Conservation (phyloP, 2,888 invertebrate genomes). For the Lysandra coridon region DNA sequence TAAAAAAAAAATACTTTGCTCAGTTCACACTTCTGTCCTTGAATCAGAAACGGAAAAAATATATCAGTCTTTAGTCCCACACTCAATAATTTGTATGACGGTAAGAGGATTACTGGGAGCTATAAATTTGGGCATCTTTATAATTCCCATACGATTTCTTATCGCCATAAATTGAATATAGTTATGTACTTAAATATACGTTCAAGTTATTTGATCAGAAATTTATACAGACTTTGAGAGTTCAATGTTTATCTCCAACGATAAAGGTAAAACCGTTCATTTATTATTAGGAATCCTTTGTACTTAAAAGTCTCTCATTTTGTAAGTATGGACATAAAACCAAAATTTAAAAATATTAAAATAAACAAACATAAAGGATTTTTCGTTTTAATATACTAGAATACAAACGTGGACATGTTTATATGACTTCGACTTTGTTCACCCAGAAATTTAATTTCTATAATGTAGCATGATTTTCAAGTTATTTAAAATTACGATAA, state of each 20-base stretch:
- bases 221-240: conserved; percentile 41
- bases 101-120: conserved; percentile 68
- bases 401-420: too few species aligned
- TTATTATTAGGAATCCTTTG: too few species aligned
- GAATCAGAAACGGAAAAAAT: conserved; percentile 64
- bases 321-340: too few species aligned
- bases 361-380: too few species aligned
- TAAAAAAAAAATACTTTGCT: conserved; percentile 7
- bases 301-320: too few species aligned
- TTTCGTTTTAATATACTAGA: too few species aligned
- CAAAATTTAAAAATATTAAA: too few species aligned
- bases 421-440: too few species aligned
- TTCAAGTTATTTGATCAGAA: conserved; percentile 67
- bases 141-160: conserved; percentile 74
- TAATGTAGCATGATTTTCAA: too few species aligned
- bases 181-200: conserved; percentile 53
- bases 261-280: too few species aligned
- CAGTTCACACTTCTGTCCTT: conserved; percentile 34
- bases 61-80: conserved; percentile 77
- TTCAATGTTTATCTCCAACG: not conserved
- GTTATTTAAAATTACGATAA: too few species aligned
- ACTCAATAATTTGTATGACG: conserved; percentile 75
- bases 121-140: conserved; percentile 79
- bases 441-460: too few species aligned
- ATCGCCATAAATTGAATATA: conserved; percentile 76